Conservation (phyloP, 2,113 vertebrate genomes). For the Suncus etruscus region DNA sequence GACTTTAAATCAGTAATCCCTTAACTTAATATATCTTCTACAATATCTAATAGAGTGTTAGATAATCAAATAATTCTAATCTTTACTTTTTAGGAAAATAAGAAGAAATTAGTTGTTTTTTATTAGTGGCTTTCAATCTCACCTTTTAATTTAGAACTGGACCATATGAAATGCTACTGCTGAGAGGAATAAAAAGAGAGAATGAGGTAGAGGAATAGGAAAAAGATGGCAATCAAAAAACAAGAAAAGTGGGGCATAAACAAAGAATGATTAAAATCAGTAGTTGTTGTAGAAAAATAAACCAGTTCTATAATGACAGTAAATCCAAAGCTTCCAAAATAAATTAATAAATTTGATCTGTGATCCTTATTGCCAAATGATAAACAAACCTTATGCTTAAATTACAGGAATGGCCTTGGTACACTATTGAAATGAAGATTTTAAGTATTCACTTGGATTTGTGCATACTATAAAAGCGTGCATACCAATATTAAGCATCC, state of each 20-base stretch:
- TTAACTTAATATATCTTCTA: background rate
- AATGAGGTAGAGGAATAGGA: background rate
- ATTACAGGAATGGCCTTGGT: conserved; percentile 33
- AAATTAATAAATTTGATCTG: conserved; percentile 46
- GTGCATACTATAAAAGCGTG: background rate
- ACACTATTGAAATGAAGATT: conserved; percentile 8
- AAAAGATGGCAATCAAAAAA: conserved; percentile 20
- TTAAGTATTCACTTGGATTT: conserved; percentile 22
- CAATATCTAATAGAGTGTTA: background rate
- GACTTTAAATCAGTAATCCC: background rate
- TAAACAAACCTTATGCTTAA: conserved; percentile 9
- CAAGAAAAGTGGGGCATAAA: background rate
- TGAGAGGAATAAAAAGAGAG: background rate
- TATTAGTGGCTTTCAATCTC: conserved; percentile 14
- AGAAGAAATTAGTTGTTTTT: background rate
- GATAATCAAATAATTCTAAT: conserved; percentile 17
- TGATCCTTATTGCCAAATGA: conserved; percentile 20
- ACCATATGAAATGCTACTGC: background rate
- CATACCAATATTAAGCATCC: conserved; percentile 31
- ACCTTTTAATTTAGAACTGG: background rate
- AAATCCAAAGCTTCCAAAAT: conserved; percentile 40
- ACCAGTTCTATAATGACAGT: background rate
- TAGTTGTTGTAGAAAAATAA: background rate
- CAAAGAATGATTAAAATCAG: conserved; percentile 23
- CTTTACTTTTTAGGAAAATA: conserved; percentile 3